These are phyloP conservation scores for Sciurus niger DNA, from an alignment of 2,113 vertebrate genomes.

Conservation along the genomic window DNA sequence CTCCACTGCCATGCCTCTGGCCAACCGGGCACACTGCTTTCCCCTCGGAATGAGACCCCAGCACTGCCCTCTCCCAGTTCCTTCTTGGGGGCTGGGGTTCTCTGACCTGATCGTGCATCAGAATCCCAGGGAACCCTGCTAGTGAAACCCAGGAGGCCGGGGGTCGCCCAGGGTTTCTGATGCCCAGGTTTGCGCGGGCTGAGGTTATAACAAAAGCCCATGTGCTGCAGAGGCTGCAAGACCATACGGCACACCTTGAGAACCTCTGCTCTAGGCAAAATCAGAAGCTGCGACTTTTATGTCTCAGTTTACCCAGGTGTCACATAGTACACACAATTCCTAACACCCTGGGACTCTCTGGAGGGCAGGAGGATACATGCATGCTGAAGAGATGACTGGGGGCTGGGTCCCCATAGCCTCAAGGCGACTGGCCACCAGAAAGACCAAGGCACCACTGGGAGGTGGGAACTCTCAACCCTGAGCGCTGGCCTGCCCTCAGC, in stretches of 20 bases:
- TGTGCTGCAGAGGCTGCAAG: fast-evolving
- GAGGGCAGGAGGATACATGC: too few species aligned
- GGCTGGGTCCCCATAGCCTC: fast-evolving
- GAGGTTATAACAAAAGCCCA: too few species aligned
- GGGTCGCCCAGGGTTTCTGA: not conserved
- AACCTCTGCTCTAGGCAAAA: not conserved
- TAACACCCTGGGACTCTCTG: not conserved
- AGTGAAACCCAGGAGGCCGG: fast-evolving
- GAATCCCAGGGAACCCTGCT: not conserved
- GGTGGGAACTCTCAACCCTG: not conserved
- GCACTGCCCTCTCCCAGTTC: too few species aligned
- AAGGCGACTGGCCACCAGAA: not conserved
- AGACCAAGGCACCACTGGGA: not conserved
- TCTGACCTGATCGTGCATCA: fast-evolving
- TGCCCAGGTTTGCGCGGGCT: not conserved
- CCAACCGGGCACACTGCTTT: not conserved
- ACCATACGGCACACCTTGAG: not conserved
- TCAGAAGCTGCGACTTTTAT: not conserved
- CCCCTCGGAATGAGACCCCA: not conserved
- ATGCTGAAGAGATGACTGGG: not conserved
- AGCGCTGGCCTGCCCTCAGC: fast-evolving
- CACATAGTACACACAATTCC: not conserved
- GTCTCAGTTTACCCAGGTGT: too few species aligned
- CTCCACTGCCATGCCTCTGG: fast-evolving
- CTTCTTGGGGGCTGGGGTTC: not conserved